Evolutionary conservation across 2,888 invertebrate species (phyloP).

Genomic region (Lycaena phlaeas): DNA sequence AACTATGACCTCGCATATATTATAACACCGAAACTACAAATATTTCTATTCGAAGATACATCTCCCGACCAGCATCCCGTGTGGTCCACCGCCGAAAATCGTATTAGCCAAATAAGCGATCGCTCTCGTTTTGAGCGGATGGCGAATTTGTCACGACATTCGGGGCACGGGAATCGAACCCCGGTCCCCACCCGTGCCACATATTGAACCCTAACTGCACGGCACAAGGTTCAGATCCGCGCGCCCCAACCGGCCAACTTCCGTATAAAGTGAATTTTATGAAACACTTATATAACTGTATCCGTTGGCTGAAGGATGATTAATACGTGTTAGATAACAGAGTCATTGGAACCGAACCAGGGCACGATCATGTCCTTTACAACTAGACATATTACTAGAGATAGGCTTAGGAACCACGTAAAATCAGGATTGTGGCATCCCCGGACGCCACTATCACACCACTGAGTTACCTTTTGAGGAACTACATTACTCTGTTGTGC

Average conservation of each 20-base stretch:
- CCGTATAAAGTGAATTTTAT: slow-evolving; percentile 12
- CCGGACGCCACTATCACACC: too few relatives aligned
- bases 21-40: not conserved
- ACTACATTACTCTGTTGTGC: too few relatives aligned
- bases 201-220: not conserved
- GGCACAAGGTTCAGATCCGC: too few relatives aligned
- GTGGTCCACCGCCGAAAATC: slow-evolving; percentile 32
- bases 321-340: slow-evolving; percentile 6
- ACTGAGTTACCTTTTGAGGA: too few relatives aligned
- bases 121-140: slow-evolving; percentile 42
- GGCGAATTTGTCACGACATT: slow-evolving; percentile 41
- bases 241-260: slow-evolving; percentile 15
- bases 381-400: too few relatives aligned
- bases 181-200: not conserved
- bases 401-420: too few relatives aligned
- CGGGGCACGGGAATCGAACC: slow-evolving; percentile 20
- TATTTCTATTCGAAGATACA: not conserved
- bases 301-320: slow-evolving; percentile 13
- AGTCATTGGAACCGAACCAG: slow-evolving; percentile 1
- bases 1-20: too few relatives aligned
- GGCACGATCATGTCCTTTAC: not conserved
- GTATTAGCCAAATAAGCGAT: slow-evolving; percentile 38
- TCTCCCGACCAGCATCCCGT: not conserved
- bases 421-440: too few relatives aligned
- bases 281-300: slow-evolving; percentile 24